Conservation (phyloP, 2,888 invertebrate species). For the Leucania comma region DNA sequence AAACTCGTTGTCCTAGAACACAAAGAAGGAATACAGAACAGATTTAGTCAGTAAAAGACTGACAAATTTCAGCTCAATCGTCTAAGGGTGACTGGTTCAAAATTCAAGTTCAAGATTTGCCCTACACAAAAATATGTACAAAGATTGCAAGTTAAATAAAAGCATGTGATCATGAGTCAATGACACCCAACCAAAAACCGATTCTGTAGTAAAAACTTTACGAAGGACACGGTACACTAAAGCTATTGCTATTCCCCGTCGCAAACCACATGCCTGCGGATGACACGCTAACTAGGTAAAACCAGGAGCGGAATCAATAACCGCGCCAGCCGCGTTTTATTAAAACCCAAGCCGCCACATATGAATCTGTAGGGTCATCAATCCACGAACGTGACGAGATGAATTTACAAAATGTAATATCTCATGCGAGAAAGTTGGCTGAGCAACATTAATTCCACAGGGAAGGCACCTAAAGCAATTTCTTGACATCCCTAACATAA, state of each 20-base stretch:
- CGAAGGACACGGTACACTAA: background rate
- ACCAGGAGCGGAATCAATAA: conserved; percentile 47
- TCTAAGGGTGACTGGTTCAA: too few species aligned
- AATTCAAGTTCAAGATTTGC: too few species aligned
- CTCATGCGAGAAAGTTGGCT: conserved; percentile 59
- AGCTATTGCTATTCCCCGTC: background rate
- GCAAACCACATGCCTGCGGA: conserved; percentile 5
- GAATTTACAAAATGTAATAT: conserved; percentile 69
- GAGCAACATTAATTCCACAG: conserved; percentile 64
- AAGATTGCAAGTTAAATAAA: too few species aligned
- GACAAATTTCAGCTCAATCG: too few species aligned
- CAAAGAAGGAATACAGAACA: too few species aligned
- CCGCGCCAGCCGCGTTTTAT: conserved; percentile 48
- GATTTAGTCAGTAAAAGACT: too few species aligned
- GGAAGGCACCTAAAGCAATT: conserved; percentile 66
- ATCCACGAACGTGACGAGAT: conserved; percentile 61
- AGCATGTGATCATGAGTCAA: background rate
- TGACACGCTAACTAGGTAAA: conserved; percentile 27
- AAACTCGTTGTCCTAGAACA: too few species aligned
- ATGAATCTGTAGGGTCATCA: conserved; percentile 59
- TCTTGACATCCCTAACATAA: conserved; percentile 72
- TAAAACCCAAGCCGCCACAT: conserved; percentile 58
- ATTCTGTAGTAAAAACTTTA: background rate
- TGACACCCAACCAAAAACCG: background rate
- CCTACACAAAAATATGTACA: too few species aligned